Conservation (phyloP, 2,113 vertebrate species). For the Pogona vitticeps region DNA sequence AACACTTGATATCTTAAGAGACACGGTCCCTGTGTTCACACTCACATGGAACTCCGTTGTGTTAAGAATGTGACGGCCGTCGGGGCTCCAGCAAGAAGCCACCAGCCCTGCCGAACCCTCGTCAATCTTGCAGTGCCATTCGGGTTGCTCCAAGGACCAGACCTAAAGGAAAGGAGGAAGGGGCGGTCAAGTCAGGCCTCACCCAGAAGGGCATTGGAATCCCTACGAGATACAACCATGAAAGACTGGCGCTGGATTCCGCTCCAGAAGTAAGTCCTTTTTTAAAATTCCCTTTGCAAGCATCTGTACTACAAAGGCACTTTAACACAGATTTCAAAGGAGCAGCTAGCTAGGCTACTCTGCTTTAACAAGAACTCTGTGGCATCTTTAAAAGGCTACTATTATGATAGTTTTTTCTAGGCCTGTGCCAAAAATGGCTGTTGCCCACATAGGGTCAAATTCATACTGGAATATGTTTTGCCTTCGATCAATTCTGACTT, state of each 20-base stretch:
- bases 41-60: slow-evolving; percentile 98
- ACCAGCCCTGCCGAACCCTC: slow-evolving; percentile 95
- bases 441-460: too few relatives aligned
- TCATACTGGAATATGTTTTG: too few relatives aligned
- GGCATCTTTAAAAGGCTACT: not conserved
- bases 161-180: slow-evolving; percentile 75
- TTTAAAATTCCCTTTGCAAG: too few relatives aligned
- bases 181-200: not conserved
- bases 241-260: slow-evolving; percentile 68
- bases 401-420: not conserved
- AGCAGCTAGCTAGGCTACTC: not conserved
- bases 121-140: slow-evolving; percentile 97
- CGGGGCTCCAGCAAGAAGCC: slow-evolving; percentile 95
- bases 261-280: slow-evolving; percentile 77
- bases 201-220: accelerated
- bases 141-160: slow-evolving; percentile 95
- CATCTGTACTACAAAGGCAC: not conserved
- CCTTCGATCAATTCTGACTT: too few relatives aligned
- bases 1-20: slow-evolving; percentile 77
- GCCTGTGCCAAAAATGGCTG: too few relatives aligned
- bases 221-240: not conserved
- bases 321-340: not conserved
- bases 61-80: slow-evolving; percentile 98
- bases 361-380: too few relatives aligned
- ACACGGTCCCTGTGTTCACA: slow-evolving; percentile 63